Evolutionary conservation across 1,140 invertebrate genomes (phyloP), one percentile per base, ranked within the genome.

Genomic region (Agrypnia vestita): DNA sequence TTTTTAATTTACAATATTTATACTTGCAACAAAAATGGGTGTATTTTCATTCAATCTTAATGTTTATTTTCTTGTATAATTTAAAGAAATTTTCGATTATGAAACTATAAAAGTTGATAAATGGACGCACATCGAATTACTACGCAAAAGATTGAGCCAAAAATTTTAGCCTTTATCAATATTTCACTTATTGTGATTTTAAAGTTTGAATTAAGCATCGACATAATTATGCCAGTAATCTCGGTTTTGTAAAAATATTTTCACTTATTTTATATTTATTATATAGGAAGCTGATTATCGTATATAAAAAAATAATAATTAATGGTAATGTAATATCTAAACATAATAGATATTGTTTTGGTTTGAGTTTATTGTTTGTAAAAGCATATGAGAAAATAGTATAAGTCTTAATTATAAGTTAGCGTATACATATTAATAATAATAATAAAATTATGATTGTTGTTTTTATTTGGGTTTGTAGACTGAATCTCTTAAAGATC

Each of bases 261-360:
- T n/a, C n/a, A n/a, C n/a, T n/a, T n/a, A n/a, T n/a, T n/a, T 1
- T 15, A 8, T 6, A 55, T 55, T 55, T 55, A 55, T 15, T 15
- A 17, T 55, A 55, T 55, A 55, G 49, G 49, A 12, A 51, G 53
- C n/a, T 55, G n/a, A 15, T 55, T 8, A 55, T 15, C 19, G n/a
- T 55, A 15, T 55, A 15, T 55, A 15, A 15, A 55, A 55, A 55
- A 55, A 15, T 55, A 59, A 59, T 21, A 17, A 59, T 59, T 59
- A 9, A 59, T 59, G n/a, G n/a, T n/a, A n/a, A n/a, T n/a, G n/a
- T n/a, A 59, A 7, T 59, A 59, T 59, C 11, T 15, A 19, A 59
- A 35, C 25, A 35, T 35, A 3, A 35, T 35, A 35, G 25, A 35
- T 35, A 35, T 35, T 35, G 6, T 35, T 35, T 35, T 35, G 25